phyloP scores from a whole-genome alignment of 1,140 invertebrate genomes.

The Pachypeltis micranthus region DNA sequence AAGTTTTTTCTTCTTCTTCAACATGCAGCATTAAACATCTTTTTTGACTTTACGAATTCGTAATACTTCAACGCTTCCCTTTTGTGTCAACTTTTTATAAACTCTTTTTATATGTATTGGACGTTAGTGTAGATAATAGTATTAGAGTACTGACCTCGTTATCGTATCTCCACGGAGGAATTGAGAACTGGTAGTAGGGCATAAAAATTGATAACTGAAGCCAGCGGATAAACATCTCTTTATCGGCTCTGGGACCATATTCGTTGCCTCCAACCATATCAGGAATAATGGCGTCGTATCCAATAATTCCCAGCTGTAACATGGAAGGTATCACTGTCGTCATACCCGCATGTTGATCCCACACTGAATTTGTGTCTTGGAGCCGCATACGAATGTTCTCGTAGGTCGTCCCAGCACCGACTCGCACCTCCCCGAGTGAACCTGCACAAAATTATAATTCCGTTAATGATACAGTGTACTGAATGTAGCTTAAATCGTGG shows the following conservation, averaged over 20 bases:
- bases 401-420: conserved; percentile 54
- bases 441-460: too few species aligned
- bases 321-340: conserved; percentile 66
- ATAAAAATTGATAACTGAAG: conserved; percentile 75
- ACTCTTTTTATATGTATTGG: too few species aligned
- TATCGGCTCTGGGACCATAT: conserved; percentile 45
- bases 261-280: conserved; percentile 90
- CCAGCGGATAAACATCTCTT: conserved; percentile 84
- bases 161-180: conserved; percentile 76
- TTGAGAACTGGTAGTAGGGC: conserved; percentile 78
- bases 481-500: too few species aligned
- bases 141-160: conserved; percentile 41
- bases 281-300: conserved; percentile 73
- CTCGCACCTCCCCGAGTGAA: conserved; percentile 25
- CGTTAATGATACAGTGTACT: too few species aligned
- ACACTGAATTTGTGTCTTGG: conserved; percentile 71
- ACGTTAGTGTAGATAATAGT: too few species aligned
- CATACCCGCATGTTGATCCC: conserved; percentile 66
- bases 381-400: conserved; percentile 75
- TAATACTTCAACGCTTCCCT: too few species aligned
- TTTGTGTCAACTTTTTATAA: too few species aligned
- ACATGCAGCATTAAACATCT: too few species aligned
- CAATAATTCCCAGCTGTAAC: conserved; percentile 66
- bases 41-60: too few species aligned
- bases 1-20: too few species aligned